Evolutionary conservation across 2,888 invertebrate species (phyloP).

Genomic region (Hypsopygia costalis): DNA sequence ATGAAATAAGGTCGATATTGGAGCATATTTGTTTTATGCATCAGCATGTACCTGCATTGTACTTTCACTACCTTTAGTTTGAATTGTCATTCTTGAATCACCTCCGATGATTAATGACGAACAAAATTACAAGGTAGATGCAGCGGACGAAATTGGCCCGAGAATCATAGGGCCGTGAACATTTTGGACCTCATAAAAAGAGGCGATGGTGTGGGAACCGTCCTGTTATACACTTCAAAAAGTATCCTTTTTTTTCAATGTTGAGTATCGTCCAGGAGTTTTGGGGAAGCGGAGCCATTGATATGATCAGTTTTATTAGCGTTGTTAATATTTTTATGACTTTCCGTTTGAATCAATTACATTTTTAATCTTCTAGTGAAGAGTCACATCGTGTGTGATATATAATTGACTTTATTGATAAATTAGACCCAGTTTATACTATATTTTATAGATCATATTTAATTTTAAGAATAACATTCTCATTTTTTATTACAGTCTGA

Average conservation of each 20-base stretch:
- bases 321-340: conserved; percentile 39
- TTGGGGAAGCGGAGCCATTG: conserved; percentile 39
- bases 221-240: conserved; percentile 40
- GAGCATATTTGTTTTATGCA: background rate
- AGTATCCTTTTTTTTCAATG: conserved; percentile 37
- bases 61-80: conserved; percentile 43
- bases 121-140: conserved; percentile 68
- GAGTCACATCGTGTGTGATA: no score
- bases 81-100: conserved; percentile 61
- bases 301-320: conserved; percentile 44
- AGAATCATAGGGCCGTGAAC: conserved; percentile 41
- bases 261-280: conserved; percentile 8
- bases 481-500: no score
- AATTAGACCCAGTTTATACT: no score
- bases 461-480: no score
- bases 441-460: no score
- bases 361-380: conserved; percentile 17
- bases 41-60: conserved; percentile 11
- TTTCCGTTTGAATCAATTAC: conserved; percentile 8
- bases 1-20: conserved; percentile 6
- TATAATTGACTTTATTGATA: no score
- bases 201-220: conserved; percentile 60
- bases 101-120: conserved; percentile 58
- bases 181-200: conserved; percentile 47
- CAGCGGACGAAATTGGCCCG: conserved; percentile 55